Evolutionary conservation across 2,888 invertebrate species (phyloP), one percentile per base, ranked within the genome.

Genomic region (Athalia circularis): DNA sequence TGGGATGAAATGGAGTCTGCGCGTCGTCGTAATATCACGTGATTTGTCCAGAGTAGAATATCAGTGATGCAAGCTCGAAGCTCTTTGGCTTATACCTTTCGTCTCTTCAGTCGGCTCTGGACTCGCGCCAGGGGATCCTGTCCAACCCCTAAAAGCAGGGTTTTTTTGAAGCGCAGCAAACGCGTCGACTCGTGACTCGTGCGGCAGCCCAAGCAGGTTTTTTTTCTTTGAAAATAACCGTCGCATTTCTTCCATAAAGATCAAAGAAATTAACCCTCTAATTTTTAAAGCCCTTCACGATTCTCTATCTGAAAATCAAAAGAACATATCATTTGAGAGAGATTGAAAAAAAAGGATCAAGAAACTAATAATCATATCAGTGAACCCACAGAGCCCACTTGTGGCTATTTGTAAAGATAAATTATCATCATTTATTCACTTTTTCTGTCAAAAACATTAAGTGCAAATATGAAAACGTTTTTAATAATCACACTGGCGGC

Each of bases 111-210:
- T 72, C 70, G 70, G 70, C 45, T 59, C 59, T 59, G 59, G 70
- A 72, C 70, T 72, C 70, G 70, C 70, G 70, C 59, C 70, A 72
- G 70, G 70, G 70, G 70, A 72, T 43, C 52, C 59, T 72, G 70
- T 57, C 68, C 68, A 68, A 52, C 68, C 52, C 68, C 68, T 43
- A 68, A 9, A 43, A 68, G 29, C 8, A 65, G 65, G 52, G 0
- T 68, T 68, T 68, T 68, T 68, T 52, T 11, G 1, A 29, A 29
- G 29, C 29, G 29, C 29, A 68, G 52, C 29, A 52, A 7, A 68
- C 29, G 68, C 50, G 68, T 11, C 9, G 52, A 47, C 64, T 64
- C 64, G 64, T 64, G 64, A 45, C 64, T 64, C n/a, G 64, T 45
- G 29, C 29, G 29, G 2, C 29, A 29, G 29, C 29, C 29, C 29